Percentiles rank a stretch among this genome's conserved stretches.
Evolutionary conservation across 2,113 vertebrate species (phyloP).

Genomic region (Pelodiscus sinensis): DNA sequence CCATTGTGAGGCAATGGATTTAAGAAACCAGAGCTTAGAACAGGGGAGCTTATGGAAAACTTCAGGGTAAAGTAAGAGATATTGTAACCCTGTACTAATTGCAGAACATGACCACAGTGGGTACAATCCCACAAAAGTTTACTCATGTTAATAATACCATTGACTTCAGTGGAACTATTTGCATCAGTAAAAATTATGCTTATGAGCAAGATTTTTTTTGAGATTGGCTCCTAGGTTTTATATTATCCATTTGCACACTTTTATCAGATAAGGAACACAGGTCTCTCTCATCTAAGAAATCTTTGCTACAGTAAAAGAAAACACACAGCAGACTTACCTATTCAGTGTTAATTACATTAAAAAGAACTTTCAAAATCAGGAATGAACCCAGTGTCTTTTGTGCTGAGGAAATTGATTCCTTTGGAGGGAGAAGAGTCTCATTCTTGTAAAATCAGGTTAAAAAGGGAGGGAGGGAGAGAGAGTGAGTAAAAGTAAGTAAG

Average conservation of each 20-base stretch:
- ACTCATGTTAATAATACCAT: background rate
- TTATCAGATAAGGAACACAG: background rate
- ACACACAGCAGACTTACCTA: background rate
- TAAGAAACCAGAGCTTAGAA: background rate
- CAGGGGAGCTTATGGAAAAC: background rate
- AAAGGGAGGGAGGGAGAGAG: too few species aligned
- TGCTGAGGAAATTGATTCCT: background rate
- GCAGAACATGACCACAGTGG: background rate
- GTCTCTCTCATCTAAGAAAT: background rate
- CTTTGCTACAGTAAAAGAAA: conserved; percentile 1
- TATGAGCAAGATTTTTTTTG: accelerated
- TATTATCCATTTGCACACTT: background rate
- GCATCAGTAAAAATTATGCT: background rate
- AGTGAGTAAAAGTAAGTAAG: too few species aligned
- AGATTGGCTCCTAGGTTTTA: background rate
- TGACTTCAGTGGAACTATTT: background rate
- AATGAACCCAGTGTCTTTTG: background rate
- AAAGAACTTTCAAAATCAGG: conserved; percentile 2
- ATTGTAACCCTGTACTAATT: background rate
- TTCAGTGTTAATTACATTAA: background rate
- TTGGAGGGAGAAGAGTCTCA: background rate
- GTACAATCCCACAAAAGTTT: background rate
- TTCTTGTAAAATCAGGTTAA: background rate
- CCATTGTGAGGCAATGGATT: background rate
- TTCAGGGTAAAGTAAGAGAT: background rate